Conservation (phyloP, 2,888 invertebrate species). For the Stenoptilia bipunctidactyla region DNA sequence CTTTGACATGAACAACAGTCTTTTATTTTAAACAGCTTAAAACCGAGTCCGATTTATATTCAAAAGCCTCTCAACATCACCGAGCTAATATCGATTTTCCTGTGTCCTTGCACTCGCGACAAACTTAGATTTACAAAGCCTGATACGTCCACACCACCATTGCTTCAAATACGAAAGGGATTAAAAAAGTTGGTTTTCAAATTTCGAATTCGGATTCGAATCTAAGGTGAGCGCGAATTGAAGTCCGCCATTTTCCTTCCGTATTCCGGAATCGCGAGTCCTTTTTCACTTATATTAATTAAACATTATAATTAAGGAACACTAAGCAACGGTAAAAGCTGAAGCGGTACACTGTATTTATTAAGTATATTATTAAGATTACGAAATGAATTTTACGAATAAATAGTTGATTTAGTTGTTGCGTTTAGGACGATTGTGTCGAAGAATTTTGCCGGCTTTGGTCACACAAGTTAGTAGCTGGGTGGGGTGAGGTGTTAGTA, state of each 20-base stretch:
- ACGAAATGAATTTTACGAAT: constrained; percentile 22
- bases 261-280: constrained; percentile 22
- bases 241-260: constrained; percentile 53
- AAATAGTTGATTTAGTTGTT: constrained; percentile 37
- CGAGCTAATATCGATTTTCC: constrained; percentile 42
- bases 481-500: constrained; percentile 49
- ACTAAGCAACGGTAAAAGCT: constrained; percentile 44
- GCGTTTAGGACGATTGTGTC: constrained; percentile 58
- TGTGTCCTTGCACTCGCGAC: constrained; percentile 31
- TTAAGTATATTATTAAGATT: constrained; percentile 14
- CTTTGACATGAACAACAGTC: constrained; percentile 60
- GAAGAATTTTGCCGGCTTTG: constrained; percentile 60
- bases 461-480: constrained; percentile 34
- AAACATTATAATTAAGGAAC: constrained; percentile 20
- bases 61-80: constrained; percentile 24
- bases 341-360: constrained; percentile 29
- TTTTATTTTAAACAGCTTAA: constrained; percentile 41
- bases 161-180: constrained; percentile 13
- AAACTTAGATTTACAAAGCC: constrained; percentile 20
- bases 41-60: constrained; percentile 22
- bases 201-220: constrained; percentile 27
- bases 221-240: constrained; percentile 21
- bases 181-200: constrained; percentile 11
- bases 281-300: constrained; percentile 11
- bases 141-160: constrained; percentile 38